Conservation (phyloP, 2,888 invertebrate species). For the Lysandra bellargus region DNA sequence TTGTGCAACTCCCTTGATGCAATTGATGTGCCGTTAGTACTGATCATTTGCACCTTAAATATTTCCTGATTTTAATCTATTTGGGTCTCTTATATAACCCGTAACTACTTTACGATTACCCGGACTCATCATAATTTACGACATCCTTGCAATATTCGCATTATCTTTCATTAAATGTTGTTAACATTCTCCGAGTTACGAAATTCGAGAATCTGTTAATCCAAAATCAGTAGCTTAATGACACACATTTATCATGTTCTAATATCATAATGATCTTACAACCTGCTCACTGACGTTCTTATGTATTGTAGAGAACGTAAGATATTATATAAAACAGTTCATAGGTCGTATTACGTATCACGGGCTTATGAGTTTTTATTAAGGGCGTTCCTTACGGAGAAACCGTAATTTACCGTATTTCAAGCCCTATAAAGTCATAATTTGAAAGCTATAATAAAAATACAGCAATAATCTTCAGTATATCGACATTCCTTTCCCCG, state of each 20-base stretch:
- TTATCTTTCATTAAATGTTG: constrained; percentile 1
- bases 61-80: constrained; percentile 51
- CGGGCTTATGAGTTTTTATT: neutral
- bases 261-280: constrained; percentile 5
- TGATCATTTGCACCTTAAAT: constrained; percentile 50
- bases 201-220: constrained; percentile 1
- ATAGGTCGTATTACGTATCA: constrained; percentile 28
- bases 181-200: neutral
- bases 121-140: neutral
- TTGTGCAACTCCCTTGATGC: constrained; percentile 75
- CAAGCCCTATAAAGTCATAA: no score
- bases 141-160: constrained; percentile 6
- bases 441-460: no score
- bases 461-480: no score
- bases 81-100: constrained; percentile 34
- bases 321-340: constrained; percentile 25
- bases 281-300: constrained; percentile 11
- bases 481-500: no score
- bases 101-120: neutral
- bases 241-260: constrained; percentile 6
- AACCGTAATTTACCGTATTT: no score
- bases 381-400: no score
- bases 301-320: neutral
- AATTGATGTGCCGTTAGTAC: constrained; percentile 67
- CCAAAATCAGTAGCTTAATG: constrained; percentile 8